Percentiles rank a stretch among this genome's conserved stretches.
Evolutionary conservation across 2,888 invertebrate species (phyloP).

Genomic region (Lasioglossum malachurum): DNA sequence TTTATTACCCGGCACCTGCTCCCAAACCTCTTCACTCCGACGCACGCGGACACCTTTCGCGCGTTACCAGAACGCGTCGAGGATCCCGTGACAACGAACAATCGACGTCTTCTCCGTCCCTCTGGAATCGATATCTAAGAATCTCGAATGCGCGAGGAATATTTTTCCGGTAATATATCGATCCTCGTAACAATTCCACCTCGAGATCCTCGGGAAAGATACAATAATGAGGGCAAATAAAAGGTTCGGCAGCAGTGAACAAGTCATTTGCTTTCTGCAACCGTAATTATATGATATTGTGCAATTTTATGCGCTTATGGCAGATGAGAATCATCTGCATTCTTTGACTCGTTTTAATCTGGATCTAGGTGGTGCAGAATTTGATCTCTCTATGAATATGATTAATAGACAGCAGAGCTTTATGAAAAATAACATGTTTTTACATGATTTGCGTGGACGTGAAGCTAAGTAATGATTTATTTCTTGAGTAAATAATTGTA

Average conservation of each 20-base stretch:
- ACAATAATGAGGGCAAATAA: background rate
- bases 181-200: background rate
- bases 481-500: too few relatives aligned
- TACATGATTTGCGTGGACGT: too few relatives aligned
- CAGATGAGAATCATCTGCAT: background rate
- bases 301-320: background rate
- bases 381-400: too few relatives aligned
- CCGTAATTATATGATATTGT: background rate
- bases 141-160: background rate
- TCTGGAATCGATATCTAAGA: background rate
- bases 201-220: background rate
- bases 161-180: background rate
- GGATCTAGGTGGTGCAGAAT: too few relatives aligned
- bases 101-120: background rate
- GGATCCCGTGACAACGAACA: background rate
- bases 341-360: background rate
- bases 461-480: too few relatives aligned
- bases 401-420: too few relatives aligned
- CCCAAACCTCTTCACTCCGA: conserved; percentile 46
- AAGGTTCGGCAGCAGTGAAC: background rate
- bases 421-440: too few relatives aligned
- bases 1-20: conserved; percentile 74
- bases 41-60: conserved; percentile 53
- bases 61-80: background rate
- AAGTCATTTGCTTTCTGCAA: background rate